Conservation (phyloP, 2,888 invertebrate genomes). For the Eupithecia pulchellata region DNA sequence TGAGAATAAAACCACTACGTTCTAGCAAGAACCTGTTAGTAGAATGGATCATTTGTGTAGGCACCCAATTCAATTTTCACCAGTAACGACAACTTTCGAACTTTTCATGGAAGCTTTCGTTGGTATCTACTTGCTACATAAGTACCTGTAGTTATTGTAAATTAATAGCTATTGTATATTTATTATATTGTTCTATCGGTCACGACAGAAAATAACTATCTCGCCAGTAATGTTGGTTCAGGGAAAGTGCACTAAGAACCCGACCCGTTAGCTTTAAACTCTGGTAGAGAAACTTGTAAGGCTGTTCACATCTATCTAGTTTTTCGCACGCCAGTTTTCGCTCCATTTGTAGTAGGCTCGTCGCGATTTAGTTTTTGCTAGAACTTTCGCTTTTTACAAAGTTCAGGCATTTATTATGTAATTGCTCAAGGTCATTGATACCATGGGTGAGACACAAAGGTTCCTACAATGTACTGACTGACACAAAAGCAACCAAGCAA, state of each 20-base stretch:
- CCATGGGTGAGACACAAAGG: background rate
- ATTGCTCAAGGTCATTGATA: constrained; percentile 16
- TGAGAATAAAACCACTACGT: too few relatives aligned
- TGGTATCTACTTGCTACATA: background rate
- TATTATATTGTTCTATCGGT: background rate
- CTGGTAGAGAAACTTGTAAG: constrained; percentile 65
- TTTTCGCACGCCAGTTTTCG: constrained; percentile 78
- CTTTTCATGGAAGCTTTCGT: background rate
- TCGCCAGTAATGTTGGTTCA: constrained; percentile 14
- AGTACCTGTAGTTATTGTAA: too few relatives aligned
- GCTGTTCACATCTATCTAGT: constrained; percentile 69
- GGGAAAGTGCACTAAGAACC: constrained; percentile 52
- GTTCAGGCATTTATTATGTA: constrained; percentile 21
- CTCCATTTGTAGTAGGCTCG: constrained; percentile 63
- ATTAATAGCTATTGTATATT: too few relatives aligned
- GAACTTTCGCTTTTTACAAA: constrained; percentile 37
- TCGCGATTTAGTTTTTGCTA: constrained; percentile 36
- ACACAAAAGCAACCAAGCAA: background rate
- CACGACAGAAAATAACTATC: background rate
- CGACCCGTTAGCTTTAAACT: constrained; percentile 51
- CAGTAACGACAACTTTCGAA: background rate
- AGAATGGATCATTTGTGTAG: background rate
- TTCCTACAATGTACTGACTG: background rate
- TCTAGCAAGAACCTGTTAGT: background rate
- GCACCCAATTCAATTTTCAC: background rate